Evolutionary conservation across 2,113 vertebrate species (phyloP), one percentile per base, ranked within the genome.

Genomic region (Caretta caretta): DNA sequence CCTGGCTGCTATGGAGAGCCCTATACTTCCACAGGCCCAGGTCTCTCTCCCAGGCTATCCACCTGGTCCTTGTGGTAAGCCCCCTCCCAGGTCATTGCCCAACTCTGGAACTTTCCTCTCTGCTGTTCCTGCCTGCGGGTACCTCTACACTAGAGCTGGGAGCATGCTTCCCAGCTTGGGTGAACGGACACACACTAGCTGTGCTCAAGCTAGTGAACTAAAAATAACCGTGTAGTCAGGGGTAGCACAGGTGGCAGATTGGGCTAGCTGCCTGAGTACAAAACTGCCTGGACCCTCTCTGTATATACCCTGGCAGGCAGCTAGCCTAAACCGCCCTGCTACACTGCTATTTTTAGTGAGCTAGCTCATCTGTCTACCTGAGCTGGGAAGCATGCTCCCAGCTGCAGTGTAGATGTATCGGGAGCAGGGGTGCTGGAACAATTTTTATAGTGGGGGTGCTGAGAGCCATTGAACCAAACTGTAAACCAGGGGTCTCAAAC

Each of bases 1-100:
- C 65, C 14, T 12, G n/a, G 46, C 24, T 57, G 3, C 22, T 48
- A 3, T n/a, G 48, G 59, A 62, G 0, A 0, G 25, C 31, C 38
- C 20, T 80, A 59, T 3, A 17, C 75, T 87, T 82, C 88, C 56
- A 54, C 75, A 38, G 81, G 54, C 11, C 62, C 31, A 69, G 22
- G 5, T 38, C 20, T n/a, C 27, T 84, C 24, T 83, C 79, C 49
- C 56, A 83, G 65, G 11, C 22, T 38, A 42, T 56, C 35, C 76
- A n/a, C 5, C 13, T 8, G 10, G 38, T 25, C 38, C 42, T 7
- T 76, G 75, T 24, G 72, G 69, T 12, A 25, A 42, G 29, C 75
- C 27, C 27, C 59, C 31, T 11, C 20, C 20, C 38, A 2, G 38
- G 7, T 76, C 31, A 53, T 78, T 76, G 24, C 22, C 0, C 2